Conservation (phyloP, 2,797 vertebrate genomes). For the Etheostoma perlongum region DNA sequence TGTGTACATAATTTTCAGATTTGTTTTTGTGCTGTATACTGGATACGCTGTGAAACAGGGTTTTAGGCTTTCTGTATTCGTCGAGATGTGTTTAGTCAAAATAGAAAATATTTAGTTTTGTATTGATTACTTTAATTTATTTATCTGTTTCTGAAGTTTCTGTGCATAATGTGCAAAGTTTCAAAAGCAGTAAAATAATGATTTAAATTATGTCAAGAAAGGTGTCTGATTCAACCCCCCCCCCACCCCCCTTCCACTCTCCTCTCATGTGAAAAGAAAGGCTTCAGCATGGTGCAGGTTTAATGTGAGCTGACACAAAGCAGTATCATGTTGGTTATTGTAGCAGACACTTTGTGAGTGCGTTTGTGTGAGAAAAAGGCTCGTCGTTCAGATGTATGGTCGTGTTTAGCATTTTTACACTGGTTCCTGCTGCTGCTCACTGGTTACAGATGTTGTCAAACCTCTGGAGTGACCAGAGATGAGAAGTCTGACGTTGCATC, state of each 20-base stretch:
- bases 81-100: constrained; percentile 92
- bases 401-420: constrained; percentile 43
- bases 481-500: constrained; percentile 17
- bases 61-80: constrained; percentile 92
- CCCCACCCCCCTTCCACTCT: not conserved
- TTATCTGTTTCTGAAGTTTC: constrained; percentile 92
- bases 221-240: constrained; percentile 71
- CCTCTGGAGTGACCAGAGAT: constrained; percentile 40
- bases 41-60: constrained; percentile 93
- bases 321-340: constrained; percentile 68
- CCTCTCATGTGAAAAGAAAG: constrained; percentile 37
- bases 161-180: constrained; percentile 96
- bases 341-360: constrained; percentile 55
- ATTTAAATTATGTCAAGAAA: constrained; percentile 87
- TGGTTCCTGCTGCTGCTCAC: constrained; percentile 39
- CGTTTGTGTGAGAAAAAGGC: constrained; percentile 53
- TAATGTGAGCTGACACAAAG: constrained; percentile 73
- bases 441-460: constrained; percentile 68
- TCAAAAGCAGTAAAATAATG: constrained; percentile 96
- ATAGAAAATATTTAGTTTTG: constrained; percentile 98
- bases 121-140: constrained; percentile 99
- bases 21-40: constrained; percentile 90
- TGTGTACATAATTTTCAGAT: constrained; percentile 86
- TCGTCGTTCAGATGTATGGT: constrained; percentile 59
- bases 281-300: constrained; percentile 59